phyloP scores from a whole-genome alignment of 2,113 vertebrate species.

The Gracilinanus agilis region DNA sequence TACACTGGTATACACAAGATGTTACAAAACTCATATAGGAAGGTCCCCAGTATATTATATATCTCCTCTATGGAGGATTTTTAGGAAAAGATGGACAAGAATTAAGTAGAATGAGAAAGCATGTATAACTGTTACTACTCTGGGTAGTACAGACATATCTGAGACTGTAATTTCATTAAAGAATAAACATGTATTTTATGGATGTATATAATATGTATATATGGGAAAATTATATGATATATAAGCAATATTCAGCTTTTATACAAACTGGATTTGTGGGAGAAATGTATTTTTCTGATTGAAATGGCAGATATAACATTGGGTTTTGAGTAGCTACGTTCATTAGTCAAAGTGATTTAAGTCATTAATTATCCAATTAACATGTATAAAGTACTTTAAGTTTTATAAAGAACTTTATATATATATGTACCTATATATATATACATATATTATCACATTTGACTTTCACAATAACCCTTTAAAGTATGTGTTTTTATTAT shows the following conservation, averaged over 20 bases:
- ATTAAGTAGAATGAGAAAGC: background rate
- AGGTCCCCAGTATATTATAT: background rate
- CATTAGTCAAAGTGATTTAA: background rate
- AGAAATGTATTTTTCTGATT: background rate
- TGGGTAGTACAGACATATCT: background rate
- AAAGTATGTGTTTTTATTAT: background rate
- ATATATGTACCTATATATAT: too few species aligned
- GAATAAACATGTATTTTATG: background rate
- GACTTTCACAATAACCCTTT: background rate
- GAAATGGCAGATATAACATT: conserved; percentile 12
- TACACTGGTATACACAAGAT: background rate
- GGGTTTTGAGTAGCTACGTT: background rate
- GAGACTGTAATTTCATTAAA: background rate
- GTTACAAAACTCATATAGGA: background rate
- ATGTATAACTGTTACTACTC: background rate
- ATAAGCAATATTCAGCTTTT: background rate
- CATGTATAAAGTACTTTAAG: background rate
- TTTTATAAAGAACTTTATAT: background rate
- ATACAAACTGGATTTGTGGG: background rate
- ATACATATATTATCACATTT: background rate
- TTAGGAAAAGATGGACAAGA: background rate
- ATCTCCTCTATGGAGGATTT: background rate
- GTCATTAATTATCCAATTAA: background rate
- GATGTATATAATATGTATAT: background rate
- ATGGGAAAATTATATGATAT: background rate